Evolutionary conservation across 2,888 invertebrate genomes (phyloP).

Genomic region (Bombyx huttoni): DNA sequence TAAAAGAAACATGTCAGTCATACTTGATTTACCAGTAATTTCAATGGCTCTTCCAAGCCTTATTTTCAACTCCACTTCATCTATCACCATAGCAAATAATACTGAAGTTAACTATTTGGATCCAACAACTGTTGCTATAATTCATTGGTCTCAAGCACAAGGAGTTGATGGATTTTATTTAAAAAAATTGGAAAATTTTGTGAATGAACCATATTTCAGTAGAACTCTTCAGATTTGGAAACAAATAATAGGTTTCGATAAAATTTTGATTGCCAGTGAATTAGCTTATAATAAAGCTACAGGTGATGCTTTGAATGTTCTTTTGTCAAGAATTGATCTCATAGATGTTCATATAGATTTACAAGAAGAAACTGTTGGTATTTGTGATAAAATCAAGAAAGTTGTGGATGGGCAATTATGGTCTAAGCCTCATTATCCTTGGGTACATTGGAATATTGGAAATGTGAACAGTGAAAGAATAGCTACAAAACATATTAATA

Average conservation of each 20-base stretch:
- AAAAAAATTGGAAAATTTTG: slow-evolving; percentile 80
- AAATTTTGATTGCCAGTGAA: slow-evolving; percentile 78
- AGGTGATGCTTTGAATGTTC: slow-evolving; percentile 63
- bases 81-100: slow-evolving; percentile 59
- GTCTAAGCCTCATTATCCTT: slow-evolving; percentile 76
- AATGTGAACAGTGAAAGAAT: slow-evolving; percentile 75
- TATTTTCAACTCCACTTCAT: slow-evolving; percentile 25
- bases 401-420: slow-evolving; percentile 73
- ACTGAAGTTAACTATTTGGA: slow-evolving; percentile 32
- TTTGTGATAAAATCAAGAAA: slow-evolving; percentile 73
- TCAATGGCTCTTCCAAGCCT: slow-evolving; percentile 41
- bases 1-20: slow-evolving; percentile 78
- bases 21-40: slow-evolving; percentile 81
- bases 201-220: slow-evolving; percentile 72
- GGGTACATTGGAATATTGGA: slow-evolving; percentile 87
- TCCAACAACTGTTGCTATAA: slow-evolving; percentile 44
- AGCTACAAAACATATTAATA: slow-evolving; percentile 71
- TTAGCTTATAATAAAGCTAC: slow-evolving; percentile 59
- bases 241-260: slow-evolving; percentile 72
- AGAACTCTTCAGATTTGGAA: slow-evolving; percentile 79
- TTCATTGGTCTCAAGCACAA: slow-evolving; percentile 63
- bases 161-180: slow-evolving; percentile 93
- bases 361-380: slow-evolving; percentile 63
- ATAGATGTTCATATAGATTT: slow-evolving; percentile 79
- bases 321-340: slow-evolving; percentile 79